Evolutionary conservation across 2,113 vertebrate species (phyloP).

Genomic region (Raja brachyura): DNA sequence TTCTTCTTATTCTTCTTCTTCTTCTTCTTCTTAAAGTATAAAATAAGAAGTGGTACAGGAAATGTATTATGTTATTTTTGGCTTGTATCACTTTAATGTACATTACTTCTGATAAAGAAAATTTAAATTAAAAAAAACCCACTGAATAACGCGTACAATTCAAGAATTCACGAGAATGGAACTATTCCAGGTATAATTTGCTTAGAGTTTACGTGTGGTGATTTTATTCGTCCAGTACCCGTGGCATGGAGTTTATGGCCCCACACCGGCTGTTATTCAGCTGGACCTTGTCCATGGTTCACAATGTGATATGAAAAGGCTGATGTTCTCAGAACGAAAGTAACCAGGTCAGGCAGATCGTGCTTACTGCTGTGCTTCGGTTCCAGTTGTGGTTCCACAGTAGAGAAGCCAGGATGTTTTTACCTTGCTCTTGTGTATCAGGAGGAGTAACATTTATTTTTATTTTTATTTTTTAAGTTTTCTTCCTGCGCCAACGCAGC

Average conservation of each 20-base stretch:
- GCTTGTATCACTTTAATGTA: no score
- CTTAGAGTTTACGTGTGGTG: not conserved
- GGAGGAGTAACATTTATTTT: slow-evolving; percentile 8
- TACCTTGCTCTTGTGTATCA: not conserved
- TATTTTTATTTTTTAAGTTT: slow-evolving; percentile 60
- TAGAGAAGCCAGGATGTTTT: not conserved
- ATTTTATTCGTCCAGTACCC: not conserved
- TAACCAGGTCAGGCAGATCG: not conserved
- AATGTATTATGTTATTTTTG: no score
- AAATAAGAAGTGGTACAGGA: no score
- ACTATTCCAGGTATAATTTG: not conserved
- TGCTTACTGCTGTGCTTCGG: not conserved
- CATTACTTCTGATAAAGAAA: no score
- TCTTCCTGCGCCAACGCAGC: slow-evolving; percentile 87
- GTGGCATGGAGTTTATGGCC: not conserved
- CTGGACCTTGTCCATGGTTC: not conserved
- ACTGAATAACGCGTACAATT: not conserved
- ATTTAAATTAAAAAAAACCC: no score
- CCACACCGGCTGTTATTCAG: not conserved
- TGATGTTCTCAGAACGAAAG: not conserved
- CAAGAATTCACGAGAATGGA: not conserved
- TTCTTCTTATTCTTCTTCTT: no score
- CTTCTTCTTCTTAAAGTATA: no score
- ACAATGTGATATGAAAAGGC: not conserved
- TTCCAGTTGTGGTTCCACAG: not conserved